Evolutionary conservation across 2,113 vertebrate genomes (phyloP), one percentile per base, ranked within the genome.

Genomic region (Junco hyemalis): DNA sequence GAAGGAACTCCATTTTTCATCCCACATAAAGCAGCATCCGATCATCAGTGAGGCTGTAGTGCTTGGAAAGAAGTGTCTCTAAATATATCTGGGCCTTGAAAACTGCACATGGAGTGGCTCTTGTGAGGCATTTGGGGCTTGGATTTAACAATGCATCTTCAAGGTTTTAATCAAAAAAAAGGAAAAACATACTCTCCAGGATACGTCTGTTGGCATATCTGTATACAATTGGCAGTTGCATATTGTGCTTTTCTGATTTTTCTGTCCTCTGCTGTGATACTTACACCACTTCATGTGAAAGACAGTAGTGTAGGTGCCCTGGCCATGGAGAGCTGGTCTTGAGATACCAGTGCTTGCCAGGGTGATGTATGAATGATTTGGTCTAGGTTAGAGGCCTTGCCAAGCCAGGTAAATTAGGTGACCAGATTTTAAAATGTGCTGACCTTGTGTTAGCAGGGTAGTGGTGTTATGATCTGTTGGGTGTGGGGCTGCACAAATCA

Each of bases 141-240:
- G 24, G 38, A 35, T 92, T 87, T 80, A 81, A 54, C 44, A 82
- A 13, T 23, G 3, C 2, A 0, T 92, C 64, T 20, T 78, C n/a
- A n/a, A 48, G 56, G 22, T 83, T 86, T 73, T 77, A 74, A 70
- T 83, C 9, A 38, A n/a, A 69, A 85, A 59, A 19, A 45, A 47
- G 28, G 19, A 54, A 51, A 60, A 77, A 14, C 19, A 14, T 14
- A 2, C 38, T 83, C 4, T 76, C 7, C 12, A 25, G 12, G 26
- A 24, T 61, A 36, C 0, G 0, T 38, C 5, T 38, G 1, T 50
- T 73, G 66, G 38, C 0, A 1, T 86, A 48, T 53, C 36, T 4
- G 0, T n/a, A 6, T 8, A 10, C 61, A 45, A 6, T 44, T 87
- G 47, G 21, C 13, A 25, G 48, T 50, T 15, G 1, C 4, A 1